Percentiles rank a stretch among this genome's conserved stretches.
These are phyloP conservation scores for Halcyon malimbica DNA, from an alignment of 2,113 vertebrate species.

Conservation along the genomic window DNA sequence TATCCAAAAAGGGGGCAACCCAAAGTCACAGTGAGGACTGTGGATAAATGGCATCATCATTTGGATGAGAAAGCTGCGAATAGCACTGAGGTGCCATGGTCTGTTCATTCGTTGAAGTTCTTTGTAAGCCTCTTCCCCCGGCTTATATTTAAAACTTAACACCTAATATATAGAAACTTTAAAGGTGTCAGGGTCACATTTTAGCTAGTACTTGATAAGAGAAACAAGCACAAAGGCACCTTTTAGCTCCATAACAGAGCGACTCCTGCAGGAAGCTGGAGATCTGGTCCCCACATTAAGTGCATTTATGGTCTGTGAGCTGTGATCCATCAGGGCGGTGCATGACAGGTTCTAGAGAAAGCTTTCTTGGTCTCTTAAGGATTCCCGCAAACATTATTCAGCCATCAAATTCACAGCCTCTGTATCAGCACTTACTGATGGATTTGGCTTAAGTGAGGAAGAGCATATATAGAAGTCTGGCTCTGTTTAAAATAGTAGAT, in stretches of 20 bases:
- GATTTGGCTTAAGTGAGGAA: slow-evolving; percentile 31
- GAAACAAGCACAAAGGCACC: background rate
- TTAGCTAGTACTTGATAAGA: background rate
- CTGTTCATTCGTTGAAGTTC: background rate
- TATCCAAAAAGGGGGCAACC: background rate
- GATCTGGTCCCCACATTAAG: background rate
- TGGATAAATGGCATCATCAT: background rate
- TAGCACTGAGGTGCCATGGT: background rate
- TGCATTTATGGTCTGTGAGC: slow-evolving; percentile 46
- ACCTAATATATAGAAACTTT: background rate
- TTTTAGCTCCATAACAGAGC: background rate
- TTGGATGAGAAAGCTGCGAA: background rate
- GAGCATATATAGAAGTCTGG: background rate
- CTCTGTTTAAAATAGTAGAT: slow-evolving; percentile 32
- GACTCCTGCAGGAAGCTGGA: background rate
- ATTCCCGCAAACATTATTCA: slow-evolving; percentile 48
- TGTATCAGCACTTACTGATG: slow-evolving; percentile 40
- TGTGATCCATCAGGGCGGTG: slow-evolving; percentile 44
- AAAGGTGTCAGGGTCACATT: background rate
- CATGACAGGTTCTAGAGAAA: slow-evolving; percentile 41
- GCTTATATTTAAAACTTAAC: background rate
- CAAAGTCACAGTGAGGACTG: background rate
- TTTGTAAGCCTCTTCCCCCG: background rate
- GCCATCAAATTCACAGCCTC: slow-evolving; percentile 46
- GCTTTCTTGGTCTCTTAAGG: slow-evolving; percentile 40